Base-by-base conservation (phyloP, 1,140 invertebrate species). In the Lamellibrachia luymesi region DNA sequence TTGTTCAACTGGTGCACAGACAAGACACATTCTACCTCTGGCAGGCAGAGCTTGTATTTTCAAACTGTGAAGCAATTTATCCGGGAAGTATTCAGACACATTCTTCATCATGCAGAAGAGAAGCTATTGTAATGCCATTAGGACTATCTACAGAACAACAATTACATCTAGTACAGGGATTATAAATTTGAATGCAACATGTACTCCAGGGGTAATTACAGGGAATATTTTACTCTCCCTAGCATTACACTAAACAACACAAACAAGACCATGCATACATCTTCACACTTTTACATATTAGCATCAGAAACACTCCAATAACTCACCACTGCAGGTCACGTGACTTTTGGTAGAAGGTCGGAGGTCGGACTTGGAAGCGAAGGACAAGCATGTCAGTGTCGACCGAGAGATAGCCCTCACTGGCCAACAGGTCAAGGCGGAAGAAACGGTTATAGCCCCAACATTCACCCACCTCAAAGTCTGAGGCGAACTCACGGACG, bases 391-490 rank as follows among this genome's bases (percentile, higher is more conserved):
- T 96, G 93, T 96, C 96, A 27, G 93, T 94, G 56, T 96, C 95
- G 13, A 95, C 96, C 93, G 96, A 96, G 13, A 97, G 95, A 96
- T 98, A 99, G 0, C 98, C 98, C 97, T 99, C 98, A 94, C 97
- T 98, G 38, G 98, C 98, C 22, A 99, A 97, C 89, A 98, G 96
- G 97, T 99, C 98, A 91, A 99, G 97, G 92, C 98, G 97, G 96
- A 99, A 99, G 96, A 99, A 99, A 94, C 98, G 97, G 96, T 99
- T 99, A 95, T 99, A 99, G 10, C 98, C 98, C 98, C 98, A 99
- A 95, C 98, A 99, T 97, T 99, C 98, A n/a, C 98, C 98, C 93
- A 99, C 98, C 97, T 99, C 98, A 97, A 99, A 99, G 96, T 99
- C 98, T 1, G 98, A 99, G 0, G 98, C 98, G 96, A 99, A 99